Percentiles rank a stretch among this genome's conserved stretches.
These are phyloP conservation scores for Eupeodes luniger DNA, from an alignment of 2,888 invertebrate genomes.

Conservation along the genomic window DNA sequence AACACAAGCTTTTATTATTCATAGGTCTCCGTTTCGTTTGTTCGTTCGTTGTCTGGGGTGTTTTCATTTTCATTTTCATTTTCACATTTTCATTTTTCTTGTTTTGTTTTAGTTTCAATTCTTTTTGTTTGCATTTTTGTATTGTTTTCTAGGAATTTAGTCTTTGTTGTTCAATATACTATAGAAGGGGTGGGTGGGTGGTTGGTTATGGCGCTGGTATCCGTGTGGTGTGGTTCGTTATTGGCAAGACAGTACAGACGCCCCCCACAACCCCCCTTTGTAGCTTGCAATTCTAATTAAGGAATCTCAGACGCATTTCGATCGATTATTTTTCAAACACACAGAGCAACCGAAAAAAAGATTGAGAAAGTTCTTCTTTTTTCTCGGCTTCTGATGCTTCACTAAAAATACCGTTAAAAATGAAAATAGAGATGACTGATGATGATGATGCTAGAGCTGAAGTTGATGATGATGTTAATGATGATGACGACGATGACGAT, in stretches of 20 bases:
- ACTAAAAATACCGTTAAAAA: conserved; percentile 27
- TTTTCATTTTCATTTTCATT: conserved; percentile 48
- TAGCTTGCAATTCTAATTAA: conserved; percentile 67
- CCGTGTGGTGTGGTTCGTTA: not conserved
- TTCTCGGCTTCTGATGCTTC: not conserved
- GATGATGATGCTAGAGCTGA: conserved; percentile 20
- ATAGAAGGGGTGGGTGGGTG: not conserved
- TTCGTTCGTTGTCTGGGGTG: conserved; percentile 62
- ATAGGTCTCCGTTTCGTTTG: not conserved
- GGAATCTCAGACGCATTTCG: conserved; percentile 74
- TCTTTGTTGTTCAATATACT: conserved; percentile 58
- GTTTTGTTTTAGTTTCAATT: conserved; percentile 44
- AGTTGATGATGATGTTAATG: not conserved
- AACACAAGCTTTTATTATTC: conserved; percentile 61
- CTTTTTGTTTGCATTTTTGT: conserved; percentile 9
- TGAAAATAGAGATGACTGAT: conserved; percentile 51
- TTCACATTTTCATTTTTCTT: conserved; percentile 27
- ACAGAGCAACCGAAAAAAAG: conserved; percentile 31
- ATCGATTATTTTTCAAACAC: conserved; percentile 56
- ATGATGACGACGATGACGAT: conserved; percentile 25
- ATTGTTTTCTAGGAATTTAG: conserved; percentile 40
- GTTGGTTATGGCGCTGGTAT: not conserved
- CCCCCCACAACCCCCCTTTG: conserved; percentile 43
- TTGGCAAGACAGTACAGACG: conserved; percentile 57
- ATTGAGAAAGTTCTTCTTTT: not conserved